phyloP scores from a whole-genome alignment of 2,113 vertebrate genomes.

The Antidorcas marsupialis region DNA sequence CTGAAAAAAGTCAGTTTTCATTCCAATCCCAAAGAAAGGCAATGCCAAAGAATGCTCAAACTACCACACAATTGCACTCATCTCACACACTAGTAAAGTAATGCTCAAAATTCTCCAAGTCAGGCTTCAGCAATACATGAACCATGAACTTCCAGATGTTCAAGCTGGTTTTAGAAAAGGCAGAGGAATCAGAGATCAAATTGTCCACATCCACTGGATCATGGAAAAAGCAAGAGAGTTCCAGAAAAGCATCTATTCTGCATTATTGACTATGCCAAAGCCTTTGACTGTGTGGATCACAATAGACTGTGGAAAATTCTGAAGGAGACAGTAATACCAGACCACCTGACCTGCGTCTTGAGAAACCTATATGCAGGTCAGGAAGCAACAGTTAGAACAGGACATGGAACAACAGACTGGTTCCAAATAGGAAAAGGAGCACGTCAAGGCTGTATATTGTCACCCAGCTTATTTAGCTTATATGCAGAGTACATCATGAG shows the following conservation, averaged over 20 bases:
- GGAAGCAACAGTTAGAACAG: background rate
- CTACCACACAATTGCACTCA: background rate
- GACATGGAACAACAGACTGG: background rate
- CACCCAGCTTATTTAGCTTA: background rate
- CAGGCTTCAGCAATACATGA: background rate
- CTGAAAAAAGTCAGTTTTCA: background rate
- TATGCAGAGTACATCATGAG: background rate
- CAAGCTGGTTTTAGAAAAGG: background rate
- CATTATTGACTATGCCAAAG: background rate
- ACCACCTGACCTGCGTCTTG: background rate
- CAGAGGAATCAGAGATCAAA: background rate
- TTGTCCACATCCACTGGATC: accelerated
- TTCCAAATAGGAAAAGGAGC: background rate
- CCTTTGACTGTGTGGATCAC: background rate
- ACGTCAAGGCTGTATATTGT: background rate
- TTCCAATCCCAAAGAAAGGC: background rate
- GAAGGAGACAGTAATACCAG: background rate
- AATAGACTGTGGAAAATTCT: background rate
- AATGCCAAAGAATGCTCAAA: background rate
- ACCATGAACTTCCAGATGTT: accelerated
- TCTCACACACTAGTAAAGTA: background rate
- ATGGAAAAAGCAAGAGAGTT: background rate
- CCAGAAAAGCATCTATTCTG: background rate
- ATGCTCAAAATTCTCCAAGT: background rate
- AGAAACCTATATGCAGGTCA: background rate